A percentile compares a stretch with the other conserved stretches of the same genome.
These are phyloP conservation scores for Drosophila multiciliata DNA, from an alignment of 2,888 invertebrate genomes.

Conservation along the genomic window DNA sequence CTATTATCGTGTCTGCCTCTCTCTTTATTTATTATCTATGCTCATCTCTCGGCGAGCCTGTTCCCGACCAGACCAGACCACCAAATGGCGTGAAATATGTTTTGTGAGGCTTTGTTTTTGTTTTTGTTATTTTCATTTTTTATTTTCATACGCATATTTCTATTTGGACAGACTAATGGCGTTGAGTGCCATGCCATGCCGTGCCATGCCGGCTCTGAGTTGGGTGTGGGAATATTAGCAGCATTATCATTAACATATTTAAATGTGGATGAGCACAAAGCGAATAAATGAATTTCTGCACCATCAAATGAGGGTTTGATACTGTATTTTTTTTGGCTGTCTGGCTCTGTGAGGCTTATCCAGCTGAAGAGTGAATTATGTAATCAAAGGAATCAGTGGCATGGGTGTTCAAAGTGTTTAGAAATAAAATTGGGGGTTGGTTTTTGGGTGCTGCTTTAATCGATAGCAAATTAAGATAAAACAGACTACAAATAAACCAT, in stretches of 20 bases:
- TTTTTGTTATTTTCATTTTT: slow-evolving; percentile 17
- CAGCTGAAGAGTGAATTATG: slow-evolving; percentile 12
- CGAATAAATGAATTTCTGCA: slow-evolving; percentile 34
- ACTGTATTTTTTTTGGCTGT: neutral
- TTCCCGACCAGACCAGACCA: slow-evolving; percentile 17
- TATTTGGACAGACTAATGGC: slow-evolving; percentile 63
- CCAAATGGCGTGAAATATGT: slow-evolving; percentile 45
- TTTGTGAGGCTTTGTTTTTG: slow-evolving; percentile 18
- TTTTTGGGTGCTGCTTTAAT: neutral
- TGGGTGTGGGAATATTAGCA: slow-evolving; percentile 64
- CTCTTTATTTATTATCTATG: slow-evolving; percentile 59
- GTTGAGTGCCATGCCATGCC: slow-evolving; percentile 38
- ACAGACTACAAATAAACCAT: neutral
- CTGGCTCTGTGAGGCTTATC: neutral
- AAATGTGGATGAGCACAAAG: slow-evolving; percentile 49
- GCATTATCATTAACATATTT: slow-evolving; percentile 78
- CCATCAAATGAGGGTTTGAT: slow-evolving; percentile 11
- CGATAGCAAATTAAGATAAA: neutral
- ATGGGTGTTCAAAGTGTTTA: neutral
- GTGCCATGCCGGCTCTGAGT: slow-evolving; percentile 13
- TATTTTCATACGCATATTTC: slow-evolving; percentile 31
- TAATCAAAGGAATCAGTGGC: slow-evolving; percentile 20
- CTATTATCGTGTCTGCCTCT: slow-evolving; percentile 68
- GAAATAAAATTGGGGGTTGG: neutral
- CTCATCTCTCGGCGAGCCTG: slow-evolving; percentile 50